Evolutionary conservation across 2,888 invertebrate genomes (phyloP).

Genomic region (Cyrtodaria siliqua): DNA sequence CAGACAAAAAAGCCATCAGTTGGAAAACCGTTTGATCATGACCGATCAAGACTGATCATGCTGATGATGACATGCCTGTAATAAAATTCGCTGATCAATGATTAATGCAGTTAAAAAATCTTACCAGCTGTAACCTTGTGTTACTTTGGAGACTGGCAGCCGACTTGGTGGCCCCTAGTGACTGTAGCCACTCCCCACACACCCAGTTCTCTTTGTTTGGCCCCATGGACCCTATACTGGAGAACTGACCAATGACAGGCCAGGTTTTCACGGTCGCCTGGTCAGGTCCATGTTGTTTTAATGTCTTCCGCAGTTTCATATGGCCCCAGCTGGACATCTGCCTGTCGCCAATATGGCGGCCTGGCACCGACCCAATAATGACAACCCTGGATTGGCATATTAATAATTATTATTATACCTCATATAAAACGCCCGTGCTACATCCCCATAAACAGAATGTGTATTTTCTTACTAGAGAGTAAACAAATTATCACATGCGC

Average conservation of each 20-base stretch:
- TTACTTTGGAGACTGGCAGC: constrained; percentile 41
- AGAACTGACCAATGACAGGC: constrained; percentile 94
- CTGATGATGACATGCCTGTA: no score
- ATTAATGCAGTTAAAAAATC: constrained; percentile 10
- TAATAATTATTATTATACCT: no score
- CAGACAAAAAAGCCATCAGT: no score
- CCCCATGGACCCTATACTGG: constrained; percentile 96
- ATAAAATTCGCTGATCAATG: no score
- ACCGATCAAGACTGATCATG: no score
- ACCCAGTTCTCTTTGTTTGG: constrained; percentile 90
- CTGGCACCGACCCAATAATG: constrained; percentile 94
- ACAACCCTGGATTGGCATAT: constrained; percentile 89
- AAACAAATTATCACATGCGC: no score
- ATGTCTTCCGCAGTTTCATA: constrained; percentile 87
- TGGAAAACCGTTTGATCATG: no score
- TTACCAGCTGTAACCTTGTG: constrained; percentile 77
- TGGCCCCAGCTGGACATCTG: constrained; percentile 89
- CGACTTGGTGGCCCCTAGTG: constrained; percentile 82
- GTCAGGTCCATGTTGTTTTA: constrained; percentile 89
- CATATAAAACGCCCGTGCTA: no score
- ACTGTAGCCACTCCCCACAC: constrained; percentile 91
- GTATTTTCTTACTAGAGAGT: no score
- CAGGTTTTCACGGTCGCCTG: constrained; percentile 87
- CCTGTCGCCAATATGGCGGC: constrained; percentile 90
- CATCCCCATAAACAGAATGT: no score